A percentile compares a stretch with the other conserved stretches of the same genome.
These are phyloP conservation scores for Pseudeuparius sepicola DNA, from an alignment of 2,888 invertebrate species.

Conservation along the genomic window DNA sequence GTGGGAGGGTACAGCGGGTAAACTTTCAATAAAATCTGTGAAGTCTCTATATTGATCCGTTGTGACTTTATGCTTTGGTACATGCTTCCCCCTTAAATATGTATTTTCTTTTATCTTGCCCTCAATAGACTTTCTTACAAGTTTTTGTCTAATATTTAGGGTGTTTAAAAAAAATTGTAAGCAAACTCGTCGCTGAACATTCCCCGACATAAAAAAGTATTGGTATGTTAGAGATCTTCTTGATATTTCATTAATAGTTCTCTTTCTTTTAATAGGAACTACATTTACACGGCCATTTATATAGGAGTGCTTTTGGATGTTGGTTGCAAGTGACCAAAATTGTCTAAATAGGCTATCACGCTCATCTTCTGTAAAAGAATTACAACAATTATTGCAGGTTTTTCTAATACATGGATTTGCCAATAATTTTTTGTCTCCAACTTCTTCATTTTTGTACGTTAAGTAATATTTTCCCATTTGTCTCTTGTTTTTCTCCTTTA, in stretches of 20 bases:
- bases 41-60: too few relatives aligned
- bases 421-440: conserved; percentile 5
- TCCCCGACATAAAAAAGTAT: conserved; percentile 6
- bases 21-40: too few relatives aligned
- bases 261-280: not conserved
- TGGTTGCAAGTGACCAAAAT: conserved; percentile 2
- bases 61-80: too few relatives aligned
- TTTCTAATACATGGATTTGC: conserved; percentile 8
- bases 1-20: too few relatives aligned
- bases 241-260: not conserved
- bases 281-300: too few relatives aligned
- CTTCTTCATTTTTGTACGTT: too few relatives aligned
- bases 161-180: conserved; percentile 7
- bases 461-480: too few relatives aligned
- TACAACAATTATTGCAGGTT: conserved; percentile 5
- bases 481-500: too few relatives aligned
- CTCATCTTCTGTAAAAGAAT: conserved; percentile 9
- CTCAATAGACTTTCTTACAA: conserved; percentile 1
- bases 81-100: too few relatives aligned
- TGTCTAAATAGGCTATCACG: conserved; percentile 6
- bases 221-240: conserved; percentile 4
- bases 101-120: conserved; percentile 7
- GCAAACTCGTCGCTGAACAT: conserved; percentile 6
- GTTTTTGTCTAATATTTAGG: conserved; percentile 5
- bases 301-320: not conserved